These are phyloP conservation scores for Heteromyza rotundicornis DNA, from an alignment of 2,888 invertebrate species.

Conservation along the genomic window DNA sequence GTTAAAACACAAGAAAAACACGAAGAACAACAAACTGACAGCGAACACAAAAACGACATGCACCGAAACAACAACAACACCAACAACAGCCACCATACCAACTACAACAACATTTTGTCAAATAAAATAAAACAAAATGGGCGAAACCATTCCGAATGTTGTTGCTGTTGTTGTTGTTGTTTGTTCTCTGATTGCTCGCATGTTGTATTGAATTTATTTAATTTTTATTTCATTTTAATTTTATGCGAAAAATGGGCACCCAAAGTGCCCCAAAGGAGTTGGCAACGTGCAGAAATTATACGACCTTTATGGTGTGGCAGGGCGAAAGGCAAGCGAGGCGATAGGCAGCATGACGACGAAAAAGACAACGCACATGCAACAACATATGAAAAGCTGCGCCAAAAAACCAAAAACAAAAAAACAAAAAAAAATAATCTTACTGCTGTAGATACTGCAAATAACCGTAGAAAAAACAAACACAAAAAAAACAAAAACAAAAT, in stretches of 20 bases:
- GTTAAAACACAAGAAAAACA: neutral
- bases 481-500: constrained; percentile 13
- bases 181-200: too few relatives aligned
- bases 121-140: constrained; percentile 19
- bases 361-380: neutral
- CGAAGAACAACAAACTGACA: neutral
- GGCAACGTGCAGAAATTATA: neutral
- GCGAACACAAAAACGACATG: neutral
- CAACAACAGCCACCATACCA: constrained; percentile 6
- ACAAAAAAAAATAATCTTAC: neutral
- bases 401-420: constrained; percentile 11
- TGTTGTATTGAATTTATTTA: constrained; percentile 16
- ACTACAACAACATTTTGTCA: constrained; percentile 20
- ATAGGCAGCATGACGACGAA: neutral
- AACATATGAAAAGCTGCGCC: neutral
- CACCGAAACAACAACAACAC: constrained; percentile 14
- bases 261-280: constrained; percentile 3
- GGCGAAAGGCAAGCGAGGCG: neutral
- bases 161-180: constrained; percentile 7
- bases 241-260: constrained; percentile 5
- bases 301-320: neutral
- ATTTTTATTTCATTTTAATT: constrained; percentile 22
- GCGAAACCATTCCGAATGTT: constrained; percentile 16
- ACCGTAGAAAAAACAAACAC: neutral
- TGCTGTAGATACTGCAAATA: neutral